Evolutionary conservation across 2,797 vertebrate genomes (phyloP), one percentile per base, ranked within the genome.

Genomic region (Fratercula arctica): DNA sequence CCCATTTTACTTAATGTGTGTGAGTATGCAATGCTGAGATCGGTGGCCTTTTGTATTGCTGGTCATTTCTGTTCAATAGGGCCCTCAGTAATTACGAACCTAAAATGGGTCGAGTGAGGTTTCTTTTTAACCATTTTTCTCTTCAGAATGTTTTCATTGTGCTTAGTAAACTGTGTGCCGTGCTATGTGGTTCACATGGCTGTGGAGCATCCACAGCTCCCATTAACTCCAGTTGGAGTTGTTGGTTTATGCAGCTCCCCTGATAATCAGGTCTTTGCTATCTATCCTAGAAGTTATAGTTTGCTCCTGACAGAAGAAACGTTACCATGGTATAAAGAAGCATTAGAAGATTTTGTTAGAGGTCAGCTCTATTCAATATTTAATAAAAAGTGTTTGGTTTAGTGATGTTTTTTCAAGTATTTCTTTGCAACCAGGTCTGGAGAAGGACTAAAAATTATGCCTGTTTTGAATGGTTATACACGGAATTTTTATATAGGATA

Each of bases 31-130:
- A 3, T 93, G 89, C 87, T 60, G 85, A 75, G 91, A 91, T 95
- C 46, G 89, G 45, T 87, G 61, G 41, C 54, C 76, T 90, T 96
- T 97, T 95, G 66, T 95, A 72, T 83, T 86, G 77, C 31, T 79
- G 61, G 28, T 67, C 63, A 90, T 85, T 89, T 67, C 75, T 89
- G 48, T 92, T 95, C 81, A 87, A 33, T 91, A 85, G 81, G 70
- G 51, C 37, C 53, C 33, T 89, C 84, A 72, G 67, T 96, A 96
- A 94, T 93, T 88, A 45, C 67, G 72, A 87, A 93, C 54, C 75
- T 91, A 92, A 87, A 95, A 85, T 50, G 67, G 82, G 81, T 96
- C 87, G 94, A 92, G 70, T 91, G 92, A 89, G 81, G 78, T 88
- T 91, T 72, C 67, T 79, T 93, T 86, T 82, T 79, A 95, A 81